These are phyloP conservation scores for Gerris buenoi DNA, from an alignment of 1,140 invertebrate genomes.

Conservation along the genomic window DNA sequence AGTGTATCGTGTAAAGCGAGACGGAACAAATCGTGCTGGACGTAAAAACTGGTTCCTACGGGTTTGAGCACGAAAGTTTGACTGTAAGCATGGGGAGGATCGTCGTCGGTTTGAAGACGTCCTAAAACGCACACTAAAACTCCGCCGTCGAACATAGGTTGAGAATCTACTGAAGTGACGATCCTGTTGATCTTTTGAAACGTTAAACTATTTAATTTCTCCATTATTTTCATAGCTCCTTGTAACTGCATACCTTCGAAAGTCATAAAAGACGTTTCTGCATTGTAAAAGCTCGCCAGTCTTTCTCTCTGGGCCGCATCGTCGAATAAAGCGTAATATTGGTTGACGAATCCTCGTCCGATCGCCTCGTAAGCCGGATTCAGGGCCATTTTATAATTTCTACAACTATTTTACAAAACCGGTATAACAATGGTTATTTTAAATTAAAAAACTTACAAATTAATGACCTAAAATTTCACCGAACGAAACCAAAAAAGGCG, in stretches of 20 bases:
- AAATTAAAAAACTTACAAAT: not conserved
- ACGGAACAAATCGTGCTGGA: slow-evolving; percentile 81
- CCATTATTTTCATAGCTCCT: slow-evolving; percentile 81
- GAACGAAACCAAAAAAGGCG: not conserved
- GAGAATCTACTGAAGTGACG: slow-evolving; percentile 84
- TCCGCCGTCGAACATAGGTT: slow-evolving; percentile 89
- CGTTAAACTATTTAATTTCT: slow-evolving; percentile 76
- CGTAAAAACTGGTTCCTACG: slow-evolving; percentile 68
- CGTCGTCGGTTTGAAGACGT: slow-evolving; percentile 81
- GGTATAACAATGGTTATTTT: not conserved
- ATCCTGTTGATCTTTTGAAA: slow-evolving; percentile 87
- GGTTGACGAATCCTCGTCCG: slow-evolving; percentile 80
- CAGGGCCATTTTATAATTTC: slow-evolving; percentile 47
- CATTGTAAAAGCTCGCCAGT: slow-evolving; percentile 81
- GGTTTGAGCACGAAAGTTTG: slow-evolving; percentile 84
- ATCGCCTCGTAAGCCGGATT: slow-evolving; percentile 82
- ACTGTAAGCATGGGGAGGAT: slow-evolving; percentile 77
- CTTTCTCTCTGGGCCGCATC: slow-evolving; percentile 62
- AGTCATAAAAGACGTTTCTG: slow-evolving; percentile 83
- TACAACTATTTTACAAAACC: not conserved
- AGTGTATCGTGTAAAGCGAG: slow-evolving; percentile 62
- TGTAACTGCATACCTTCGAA: slow-evolving; percentile 86
- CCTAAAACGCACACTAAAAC: slow-evolving; percentile 85
- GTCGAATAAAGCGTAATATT: slow-evolving; percentile 83
- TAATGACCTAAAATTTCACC: not conserved